Evolutionary conservation across 2,797 vertebrate genomes (phyloP).

Genomic region (Columba guinea): DNA sequence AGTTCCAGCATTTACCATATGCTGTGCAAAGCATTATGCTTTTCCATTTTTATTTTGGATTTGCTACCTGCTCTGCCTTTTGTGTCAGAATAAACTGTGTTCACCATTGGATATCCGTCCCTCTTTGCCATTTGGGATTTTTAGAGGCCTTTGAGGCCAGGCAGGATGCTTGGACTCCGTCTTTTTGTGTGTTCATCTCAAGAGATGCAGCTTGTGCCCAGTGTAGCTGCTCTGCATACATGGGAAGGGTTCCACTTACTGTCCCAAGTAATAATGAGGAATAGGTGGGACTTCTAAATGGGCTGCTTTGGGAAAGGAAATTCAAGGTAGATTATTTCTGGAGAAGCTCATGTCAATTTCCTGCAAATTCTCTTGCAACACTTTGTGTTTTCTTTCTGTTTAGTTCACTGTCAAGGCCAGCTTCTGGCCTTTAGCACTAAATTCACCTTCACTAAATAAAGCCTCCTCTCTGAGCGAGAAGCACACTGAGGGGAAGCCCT

Average conservation of each 20-base stretch:
- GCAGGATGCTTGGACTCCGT: neutral
- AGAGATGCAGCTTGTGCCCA: neutral
- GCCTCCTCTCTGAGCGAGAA: neutral
- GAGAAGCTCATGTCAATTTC: neutral
- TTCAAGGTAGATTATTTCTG: neutral
- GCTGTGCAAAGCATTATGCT: neutral
- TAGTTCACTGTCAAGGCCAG: neutral
- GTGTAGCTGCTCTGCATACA: neutral
- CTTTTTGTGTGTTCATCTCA: neutral
- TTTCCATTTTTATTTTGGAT: neutral
- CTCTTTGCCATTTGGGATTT: neutral
- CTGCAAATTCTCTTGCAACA: neutral
- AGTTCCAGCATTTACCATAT: neutral
- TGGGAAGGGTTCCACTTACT: neutral
- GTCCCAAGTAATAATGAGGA: neutral
- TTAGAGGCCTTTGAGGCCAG: neutral
- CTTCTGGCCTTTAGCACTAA: neutral
- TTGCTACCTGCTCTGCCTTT: neutral
- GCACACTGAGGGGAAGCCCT: neutral
- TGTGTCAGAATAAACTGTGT: neutral
- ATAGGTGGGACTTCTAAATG: neutral
- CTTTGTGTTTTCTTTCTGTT: neutral
- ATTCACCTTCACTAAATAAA: neutral
- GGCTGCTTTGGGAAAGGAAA: neutral
- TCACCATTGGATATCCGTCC: neutral